A percentile compares a stretch with the other conserved stretches of the same genome.
phyloP scores from a whole-genome alignment of 2,113 vertebrate genomes.

The Ranitomeya imitator region DNA sequence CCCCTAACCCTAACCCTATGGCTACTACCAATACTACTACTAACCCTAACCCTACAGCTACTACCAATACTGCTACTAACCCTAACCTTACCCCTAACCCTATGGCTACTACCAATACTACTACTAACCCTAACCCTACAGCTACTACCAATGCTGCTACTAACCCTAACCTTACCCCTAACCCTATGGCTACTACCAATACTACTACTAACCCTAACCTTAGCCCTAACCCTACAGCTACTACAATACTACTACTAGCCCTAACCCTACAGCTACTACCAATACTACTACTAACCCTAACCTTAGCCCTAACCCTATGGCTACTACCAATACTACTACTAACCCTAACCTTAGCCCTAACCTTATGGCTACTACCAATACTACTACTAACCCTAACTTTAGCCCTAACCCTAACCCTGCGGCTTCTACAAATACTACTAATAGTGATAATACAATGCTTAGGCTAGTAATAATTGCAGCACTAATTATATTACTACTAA shows the following conservation, averaged over 20 bases:
- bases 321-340: too few species aligned
- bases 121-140: background rate
- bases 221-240: background rate
- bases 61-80: too few species aligned
- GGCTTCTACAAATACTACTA: background rate
- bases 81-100: too few species aligned
- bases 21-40: background rate
- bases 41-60: too few species aligned
- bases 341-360: too few species aligned
- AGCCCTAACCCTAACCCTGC: too few species aligned
- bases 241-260: background rate
- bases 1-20: background rate
- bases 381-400: too few species aligned
- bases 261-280: too few species aligned
- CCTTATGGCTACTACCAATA: too few species aligned
- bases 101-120: too few species aligned
- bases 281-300: too few species aligned
- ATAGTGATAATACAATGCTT: background rate
- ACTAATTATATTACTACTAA: background rate
- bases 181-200: background rate
- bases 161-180: background rate
- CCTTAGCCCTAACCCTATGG: too few species aligned
- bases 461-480: background rate
- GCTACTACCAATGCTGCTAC: background rate
- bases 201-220: background rate